phyloP scores from a whole-genome alignment of 2,113 vertebrate genomes.

The Grammomys dolichurus region DNA sequence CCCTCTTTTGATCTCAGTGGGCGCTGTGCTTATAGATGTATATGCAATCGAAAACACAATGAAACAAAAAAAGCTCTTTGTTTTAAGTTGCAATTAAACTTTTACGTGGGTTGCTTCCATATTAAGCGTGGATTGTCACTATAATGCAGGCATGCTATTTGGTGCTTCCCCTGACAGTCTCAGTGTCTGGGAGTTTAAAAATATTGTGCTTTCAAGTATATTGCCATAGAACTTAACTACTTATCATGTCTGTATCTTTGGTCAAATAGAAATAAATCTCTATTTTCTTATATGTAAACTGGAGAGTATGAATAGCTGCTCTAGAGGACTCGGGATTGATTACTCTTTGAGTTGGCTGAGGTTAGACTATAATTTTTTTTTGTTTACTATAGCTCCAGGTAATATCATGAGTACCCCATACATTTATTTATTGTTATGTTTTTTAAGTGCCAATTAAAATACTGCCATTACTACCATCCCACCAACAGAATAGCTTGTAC shows the following conservation, averaged over 20 bases:
- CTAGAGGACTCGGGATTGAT: background rate
- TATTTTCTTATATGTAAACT: conserved; percentile 59
- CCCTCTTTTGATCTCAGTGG: background rate
- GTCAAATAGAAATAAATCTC: background rate
- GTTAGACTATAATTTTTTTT: background rate
- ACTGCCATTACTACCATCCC: background rate
- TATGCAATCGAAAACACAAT: background rate
- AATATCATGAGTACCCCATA: background rate
- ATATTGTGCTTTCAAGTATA: background rate
- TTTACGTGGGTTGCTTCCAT: conserved; percentile 5
- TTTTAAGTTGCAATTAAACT: conserved; percentile 36
- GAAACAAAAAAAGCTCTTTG: background rate
- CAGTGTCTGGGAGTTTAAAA: background rate
- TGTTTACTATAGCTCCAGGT: background rate
- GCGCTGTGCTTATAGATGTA: background rate
- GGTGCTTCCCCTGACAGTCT: background rate
- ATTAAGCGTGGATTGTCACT: background rate
- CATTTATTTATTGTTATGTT: conserved; percentile 32
- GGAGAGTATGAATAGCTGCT: background rate
- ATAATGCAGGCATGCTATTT: background rate
- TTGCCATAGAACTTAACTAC: background rate
- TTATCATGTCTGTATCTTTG: background rate
- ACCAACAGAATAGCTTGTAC: background rate
- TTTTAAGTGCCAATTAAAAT: background rate
- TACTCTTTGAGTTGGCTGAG: conserved; percentile 36